Percentiles rank a stretch among this genome's conserved stretches.
phyloP scores from a whole-genome alignment of 2,888 invertebrate genomes.

The Drosophila nr. perissopoda region DNA sequence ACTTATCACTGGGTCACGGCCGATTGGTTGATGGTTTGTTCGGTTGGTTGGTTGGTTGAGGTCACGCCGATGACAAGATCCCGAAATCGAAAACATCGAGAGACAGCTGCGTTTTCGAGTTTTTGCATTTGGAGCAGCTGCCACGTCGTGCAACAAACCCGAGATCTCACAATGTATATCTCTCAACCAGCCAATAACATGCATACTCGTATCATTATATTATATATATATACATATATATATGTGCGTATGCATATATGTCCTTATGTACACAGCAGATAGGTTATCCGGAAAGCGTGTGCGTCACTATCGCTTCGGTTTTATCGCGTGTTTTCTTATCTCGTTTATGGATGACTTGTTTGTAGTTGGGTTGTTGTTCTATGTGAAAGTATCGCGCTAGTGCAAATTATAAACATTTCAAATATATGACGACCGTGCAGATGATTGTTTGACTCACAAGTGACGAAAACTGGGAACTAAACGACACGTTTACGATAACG shows the following conservation, averaged over 20 bases:
- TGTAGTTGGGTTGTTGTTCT: constrained; percentile 34
- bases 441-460: constrained; percentile 46
- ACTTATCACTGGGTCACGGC: constrained; percentile 41
- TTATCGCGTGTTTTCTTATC: constrained; percentile 70
- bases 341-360: constrained; percentile 59
- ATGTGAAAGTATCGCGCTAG: constrained; percentile 37
- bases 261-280: constrained; percentile 14
- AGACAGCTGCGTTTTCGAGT: constrained; percentile 81
- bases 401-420: constrained; percentile 64
- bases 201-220: neutral
- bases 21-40: constrained; percentile 2
- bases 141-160: constrained; percentile 84
- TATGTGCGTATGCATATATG: constrained; percentile 3
- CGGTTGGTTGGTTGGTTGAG: constrained; percentile 23
- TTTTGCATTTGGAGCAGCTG: constrained; percentile 75
- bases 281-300: constrained; percentile 43
- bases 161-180: constrained; percentile 79
- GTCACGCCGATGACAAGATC: constrained; percentile 82
- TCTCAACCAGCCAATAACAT: constrained; percentile 38
- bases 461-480: constrained; percentile 22
- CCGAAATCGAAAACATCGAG: constrained; percentile 85
- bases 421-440: constrained; percentile 23
- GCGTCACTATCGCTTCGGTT: constrained; percentile 61
- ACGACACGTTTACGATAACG: constrained; percentile 12
- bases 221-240: neutral